Evolutionary conservation across 2,797 vertebrate species (phyloP), one percentile per base, ranked within the genome.

Genomic region (Geotrypetes seraphini): DNA sequence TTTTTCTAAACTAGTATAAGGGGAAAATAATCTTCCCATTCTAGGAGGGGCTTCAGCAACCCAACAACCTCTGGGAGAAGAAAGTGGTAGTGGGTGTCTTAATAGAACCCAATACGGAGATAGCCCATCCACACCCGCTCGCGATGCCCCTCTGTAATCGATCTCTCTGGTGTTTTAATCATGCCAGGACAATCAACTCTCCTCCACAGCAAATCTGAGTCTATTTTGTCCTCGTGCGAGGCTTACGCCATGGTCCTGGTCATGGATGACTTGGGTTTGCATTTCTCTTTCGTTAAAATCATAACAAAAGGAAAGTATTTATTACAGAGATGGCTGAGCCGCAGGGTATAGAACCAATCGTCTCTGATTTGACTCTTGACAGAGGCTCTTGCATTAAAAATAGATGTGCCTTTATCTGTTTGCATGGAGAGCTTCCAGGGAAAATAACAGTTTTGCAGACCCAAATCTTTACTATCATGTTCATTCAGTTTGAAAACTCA

Each of bases 401-500:
- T 63, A 63, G 55, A 67, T 76, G 68, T 68, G 63, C 63, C 83
- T 81, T 78, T 82, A 80, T 80, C 81, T 84, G 40, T 77, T 79
- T 70, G 60, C 49, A 59, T 83, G 82, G 81, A 84, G 73, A 26
- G 13, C 44, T 81, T 84, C 82, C 82, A 85, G 71, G 66, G 73
- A 78, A 83, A 85, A 84, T 70, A 83, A 73, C 69, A 69, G 43
- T 55, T 69, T 60, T 69, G 53, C 51, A 82, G 79, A 84, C 79
- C n/a, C 79, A 74, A 53, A 67, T 60, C 66, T 70, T 80, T 49
- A 63, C 68, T 72, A 73, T 79, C 75, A 83, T 75, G 71, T 78
- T 84, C 76, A 82, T 84, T 83, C 73, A 76, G 73, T 84, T 84
- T 83, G 81, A 84, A 81, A 77, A 79, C 62, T 61, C 78, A 48